These are phyloP conservation scores for Homarus gammarus DNA, from an alignment of 2,888 invertebrate genomes.

Conservation along the genomic window DNA sequence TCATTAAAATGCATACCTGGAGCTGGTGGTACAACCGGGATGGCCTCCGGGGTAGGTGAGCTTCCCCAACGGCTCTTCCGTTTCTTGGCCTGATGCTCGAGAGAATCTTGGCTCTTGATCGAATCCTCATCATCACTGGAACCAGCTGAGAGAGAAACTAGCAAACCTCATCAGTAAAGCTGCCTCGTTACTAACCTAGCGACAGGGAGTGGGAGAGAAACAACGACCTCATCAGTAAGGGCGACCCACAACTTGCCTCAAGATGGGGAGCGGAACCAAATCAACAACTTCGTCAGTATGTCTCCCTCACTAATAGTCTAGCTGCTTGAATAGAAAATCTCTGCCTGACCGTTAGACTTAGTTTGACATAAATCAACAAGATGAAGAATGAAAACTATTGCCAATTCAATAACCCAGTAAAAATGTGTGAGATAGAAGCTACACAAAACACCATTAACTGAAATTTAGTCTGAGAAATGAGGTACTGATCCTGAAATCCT, in stretches of 20 bases:
- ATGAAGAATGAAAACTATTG: not conserved
- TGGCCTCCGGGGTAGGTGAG: slow-evolving; percentile 24
- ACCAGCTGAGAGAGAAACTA: slow-evolving; percentile 75
- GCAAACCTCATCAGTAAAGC: slow-evolving; percentile 75
- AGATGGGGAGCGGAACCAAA: not conserved
- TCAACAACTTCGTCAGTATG: no score
- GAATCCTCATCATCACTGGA: slow-evolving; percentile 46
- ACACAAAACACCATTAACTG: no score
- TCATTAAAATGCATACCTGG: no score
- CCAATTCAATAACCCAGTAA: no score
- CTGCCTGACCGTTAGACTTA: no score
- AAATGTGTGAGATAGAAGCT: no score
- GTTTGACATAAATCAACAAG: not conserved
- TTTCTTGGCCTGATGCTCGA: slow-evolving; percentile 49
- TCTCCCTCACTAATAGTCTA: no score
- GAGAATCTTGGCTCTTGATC: slow-evolving; percentile 27
- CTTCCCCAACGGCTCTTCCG: slow-evolving; percentile 71
- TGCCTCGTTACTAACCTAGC: slow-evolving; percentile 67
- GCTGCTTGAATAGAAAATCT: no score
- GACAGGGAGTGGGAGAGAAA: slow-evolving; percentile 65
- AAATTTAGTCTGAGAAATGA: no score
- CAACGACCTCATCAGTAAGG: slow-evolving; percentile 25
- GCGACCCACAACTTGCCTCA: not conserved
- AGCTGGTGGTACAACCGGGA: slow-evolving; percentile 4
- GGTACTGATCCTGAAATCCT: no score